These are phyloP conservation scores for Drosophila lacteicornis DNA, from an alignment of 1,140 invertebrate genomes.

Conservation along the genomic window DNA sequence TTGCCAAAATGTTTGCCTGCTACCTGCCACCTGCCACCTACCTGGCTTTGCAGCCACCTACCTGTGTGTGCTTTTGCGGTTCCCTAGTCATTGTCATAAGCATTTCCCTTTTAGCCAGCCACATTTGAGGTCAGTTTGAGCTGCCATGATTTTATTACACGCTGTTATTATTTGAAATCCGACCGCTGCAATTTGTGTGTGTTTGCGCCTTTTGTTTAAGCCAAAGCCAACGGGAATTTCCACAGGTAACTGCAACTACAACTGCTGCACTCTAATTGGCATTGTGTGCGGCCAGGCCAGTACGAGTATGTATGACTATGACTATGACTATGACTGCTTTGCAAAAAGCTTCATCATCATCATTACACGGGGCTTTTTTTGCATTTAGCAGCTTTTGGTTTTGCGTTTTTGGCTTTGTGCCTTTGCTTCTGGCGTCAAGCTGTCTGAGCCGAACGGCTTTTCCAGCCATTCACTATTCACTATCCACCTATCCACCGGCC, in stretches of 20 bases:
- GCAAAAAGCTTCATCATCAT: slow-evolving; percentile 77
- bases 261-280: slow-evolving; percentile 65
- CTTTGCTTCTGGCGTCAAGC: slow-evolving; percentile 75
- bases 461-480: slow-evolving; percentile 62
- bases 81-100: slow-evolving; percentile 36
- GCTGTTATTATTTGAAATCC: slow-evolving; percentile 36
- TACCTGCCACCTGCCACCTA: not conserved
- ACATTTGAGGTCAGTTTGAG: slow-evolving; percentile 8
- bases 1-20: slow-evolving; percentile 20
- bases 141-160: slow-evolving; percentile 42
- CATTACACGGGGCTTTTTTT: slow-evolving; percentile 66
- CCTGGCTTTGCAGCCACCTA: slow-evolving; percentile 1
- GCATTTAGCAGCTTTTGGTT: slow-evolving; percentile 17
- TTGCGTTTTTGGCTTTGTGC: slow-evolving; percentile 14
- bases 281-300: slow-evolving; percentile 49
- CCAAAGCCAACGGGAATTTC: slow-evolving; percentile 73
- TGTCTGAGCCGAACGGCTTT: slow-evolving; percentile 76
- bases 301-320: too few relatives aligned
- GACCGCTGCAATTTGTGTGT: slow-evolving; percentile 41
- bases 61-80: slow-evolving; percentile 33
- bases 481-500: slow-evolving; percentile 41
- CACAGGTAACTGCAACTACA: slow-evolving; percentile 32
- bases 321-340: slow-evolving; percentile 36
- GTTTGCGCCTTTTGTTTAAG: slow-evolving; percentile 51
- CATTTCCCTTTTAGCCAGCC: slow-evolving; percentile 7